phyloP scores from a whole-genome alignment of 2,888 invertebrate genomes.

The Platycheirus rosarum region DNA sequence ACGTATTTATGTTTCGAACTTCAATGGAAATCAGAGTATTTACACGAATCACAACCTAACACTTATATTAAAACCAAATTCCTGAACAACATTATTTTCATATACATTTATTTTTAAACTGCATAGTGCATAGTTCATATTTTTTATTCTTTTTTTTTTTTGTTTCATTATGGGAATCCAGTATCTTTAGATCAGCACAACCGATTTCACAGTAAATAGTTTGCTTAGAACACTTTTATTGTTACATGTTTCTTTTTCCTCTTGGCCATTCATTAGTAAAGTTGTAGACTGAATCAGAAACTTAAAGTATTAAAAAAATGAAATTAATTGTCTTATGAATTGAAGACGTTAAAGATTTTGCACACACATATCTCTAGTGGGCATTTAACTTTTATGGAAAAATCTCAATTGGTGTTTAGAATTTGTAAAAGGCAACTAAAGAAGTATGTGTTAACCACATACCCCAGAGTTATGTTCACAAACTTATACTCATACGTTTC shows the following conservation, averaged over 20 bases:
- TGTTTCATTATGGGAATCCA: slow-evolving; percentile 42
- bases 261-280: slow-evolving; percentile 45
- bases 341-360: slow-evolving; percentile 27
- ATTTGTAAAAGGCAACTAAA: slow-evolving; percentile 21
- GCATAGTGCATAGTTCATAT: slow-evolving; percentile 32
- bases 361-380: slow-evolving; percentile 24
- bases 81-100: slow-evolving; percentile 56
- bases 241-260: neutral
- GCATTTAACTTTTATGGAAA: neutral
- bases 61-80: slow-evolving; percentile 40
- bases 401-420: slow-evolving; percentile 48
- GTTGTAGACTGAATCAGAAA: slow-evolving; percentile 68
- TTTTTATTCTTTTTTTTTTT: slow-evolving; percentile 1
- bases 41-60: slow-evolving; percentile 26
- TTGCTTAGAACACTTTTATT: slow-evolving; percentile 11
- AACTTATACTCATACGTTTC: slow-evolving; percentile 19
- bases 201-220: slow-evolving; percentile 27
- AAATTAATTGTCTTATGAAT: slow-evolving; percentile 47
- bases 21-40: slow-evolving; percentile 45
- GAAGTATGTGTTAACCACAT: neutral
- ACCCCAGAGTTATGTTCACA: slow-evolving; percentile 13
- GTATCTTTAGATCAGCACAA: slow-evolving; percentile 33
- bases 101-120: neutral
- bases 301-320: slow-evolving; percentile 45
- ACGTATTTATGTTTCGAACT: slow-evolving; percentile 23